Evolutionary conservation across 2,888 invertebrate genomes (phyloP).

Genomic region (Tenthredo scrophulariae): DNA sequence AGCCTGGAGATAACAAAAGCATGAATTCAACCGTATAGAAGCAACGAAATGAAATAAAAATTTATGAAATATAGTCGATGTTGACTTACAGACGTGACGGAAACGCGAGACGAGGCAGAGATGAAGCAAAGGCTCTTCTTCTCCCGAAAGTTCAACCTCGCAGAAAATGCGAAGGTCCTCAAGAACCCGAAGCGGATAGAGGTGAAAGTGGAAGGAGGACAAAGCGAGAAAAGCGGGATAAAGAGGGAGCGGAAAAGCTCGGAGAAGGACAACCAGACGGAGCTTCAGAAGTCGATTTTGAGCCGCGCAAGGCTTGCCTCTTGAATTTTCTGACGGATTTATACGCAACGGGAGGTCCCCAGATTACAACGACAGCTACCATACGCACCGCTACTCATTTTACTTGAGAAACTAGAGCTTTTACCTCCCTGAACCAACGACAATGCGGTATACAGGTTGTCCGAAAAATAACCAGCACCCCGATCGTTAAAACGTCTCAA

Average conservation of each 20-base stretch:
- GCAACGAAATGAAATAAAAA: not conserved
- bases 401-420: not conserved
- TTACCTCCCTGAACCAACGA: not conserved
- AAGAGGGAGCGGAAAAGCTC: not conserved
- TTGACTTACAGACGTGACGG: not conserved
- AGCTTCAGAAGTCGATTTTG: constrained; percentile 24
- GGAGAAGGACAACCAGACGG: constrained; percentile 10
- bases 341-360: not conserved
- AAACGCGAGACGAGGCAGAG: not conserved
- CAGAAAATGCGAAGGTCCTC: not conserved
- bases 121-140: not conserved
- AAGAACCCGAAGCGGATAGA: not conserved
- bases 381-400: not conserved
- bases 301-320: not conserved
- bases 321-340: constrained; percentile 22
- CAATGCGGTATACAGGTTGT: not conserved
- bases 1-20: not conserved
- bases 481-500: constrained; percentile 3
- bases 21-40: constrained; percentile 1
- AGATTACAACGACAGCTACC: not conserved
- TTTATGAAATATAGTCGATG: not conserved
- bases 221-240: not conserved
- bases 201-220: not conserved
- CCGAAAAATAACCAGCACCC: constrained; percentile 9
- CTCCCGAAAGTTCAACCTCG: not conserved